These are phyloP conservation scores for Neoaliturus tenellus DNA, from an alignment of 2,888 invertebrate genomes.

Conservation along the genomic window DNA sequence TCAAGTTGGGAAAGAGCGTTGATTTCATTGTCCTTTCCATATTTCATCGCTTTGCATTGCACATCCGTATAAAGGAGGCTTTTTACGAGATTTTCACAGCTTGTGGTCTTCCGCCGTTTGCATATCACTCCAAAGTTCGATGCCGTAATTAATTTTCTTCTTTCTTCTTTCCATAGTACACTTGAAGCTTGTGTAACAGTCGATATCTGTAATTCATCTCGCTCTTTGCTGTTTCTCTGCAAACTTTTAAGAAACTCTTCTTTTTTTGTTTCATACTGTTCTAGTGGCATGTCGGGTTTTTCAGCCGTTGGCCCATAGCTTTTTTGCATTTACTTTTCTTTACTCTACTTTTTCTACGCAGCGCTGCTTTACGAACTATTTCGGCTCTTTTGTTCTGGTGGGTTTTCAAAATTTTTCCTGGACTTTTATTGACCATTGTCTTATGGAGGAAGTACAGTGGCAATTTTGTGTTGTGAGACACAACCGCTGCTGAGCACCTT, in stretches of 20 bases:
- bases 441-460: constrained; percentile 18
- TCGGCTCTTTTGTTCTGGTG: not conserved
- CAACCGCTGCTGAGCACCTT: constrained; percentile 67
- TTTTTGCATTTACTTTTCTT: constrained; percentile 1
- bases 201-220: too few relatives aligned
- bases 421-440: constrained; percentile 1
- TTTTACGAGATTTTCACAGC: constrained; percentile 6
- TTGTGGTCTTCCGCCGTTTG: constrained; percentile 20
- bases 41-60: not conserved
- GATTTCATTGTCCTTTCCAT: not conserved
- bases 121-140: constrained; percentile 24
- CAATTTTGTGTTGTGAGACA: constrained; percentile 59
- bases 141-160: constrained; percentile 35
- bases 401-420: constrained; percentile 19
- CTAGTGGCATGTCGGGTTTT: not conserved
- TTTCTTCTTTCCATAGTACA: constrained; percentile 36
- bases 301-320: not conserved
- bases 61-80: not conserved
- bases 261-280: not conserved
- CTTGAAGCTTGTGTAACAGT: not conserved
- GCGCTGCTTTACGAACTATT: not conserved
- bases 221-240: too few relatives aligned
- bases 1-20: not conserved
- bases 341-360: not conserved
- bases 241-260: too few relatives aligned